Evolutionary conservation across 2,888 invertebrate genomes (phyloP).

Genomic region (Campoletis raptor): DNA sequence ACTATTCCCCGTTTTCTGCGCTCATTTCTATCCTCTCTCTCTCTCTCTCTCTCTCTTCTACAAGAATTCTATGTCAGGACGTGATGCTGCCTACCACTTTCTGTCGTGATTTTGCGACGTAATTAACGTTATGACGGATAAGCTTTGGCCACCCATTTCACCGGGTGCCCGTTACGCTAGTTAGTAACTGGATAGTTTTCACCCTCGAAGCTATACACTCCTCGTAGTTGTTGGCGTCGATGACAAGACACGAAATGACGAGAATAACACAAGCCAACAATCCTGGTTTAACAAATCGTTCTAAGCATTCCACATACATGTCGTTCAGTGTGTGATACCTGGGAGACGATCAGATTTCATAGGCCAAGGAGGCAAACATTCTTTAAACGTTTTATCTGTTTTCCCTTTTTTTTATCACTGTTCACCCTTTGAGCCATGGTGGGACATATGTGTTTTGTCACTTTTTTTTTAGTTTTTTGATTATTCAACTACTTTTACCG

Average conservation of each 20-base stretch:
- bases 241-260: conserved; percentile 33
- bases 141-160: conserved; percentile 71
- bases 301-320: not conserved
- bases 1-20: conserved; percentile 69
- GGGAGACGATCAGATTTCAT: not conserved
- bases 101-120: conserved; percentile 75
- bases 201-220: conserved; percentile 67
- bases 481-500: too few species aligned
- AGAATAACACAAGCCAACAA: conserved; percentile 13
- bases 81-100: conserved; percentile 64
- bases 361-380: not conserved
- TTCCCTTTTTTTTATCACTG: not conserved
- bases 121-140: conserved; percentile 79
- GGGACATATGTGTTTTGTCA: too few species aligned
- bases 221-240: conserved; percentile 41
- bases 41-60: conserved; percentile 39
- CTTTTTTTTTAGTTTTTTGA: too few species aligned
- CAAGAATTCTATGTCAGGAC: conserved; percentile 76
- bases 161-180: conserved; percentile 72
- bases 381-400: not conserved
- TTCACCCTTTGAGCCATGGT: too few species aligned
- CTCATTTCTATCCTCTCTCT: conserved; percentile 67
- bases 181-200: conserved; percentile 78
- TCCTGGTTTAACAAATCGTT: not conserved
- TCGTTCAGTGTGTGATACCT: not conserved